Conservation (phyloP, 2,113 vertebrate species). For the Sula dactylatra region DNA sequence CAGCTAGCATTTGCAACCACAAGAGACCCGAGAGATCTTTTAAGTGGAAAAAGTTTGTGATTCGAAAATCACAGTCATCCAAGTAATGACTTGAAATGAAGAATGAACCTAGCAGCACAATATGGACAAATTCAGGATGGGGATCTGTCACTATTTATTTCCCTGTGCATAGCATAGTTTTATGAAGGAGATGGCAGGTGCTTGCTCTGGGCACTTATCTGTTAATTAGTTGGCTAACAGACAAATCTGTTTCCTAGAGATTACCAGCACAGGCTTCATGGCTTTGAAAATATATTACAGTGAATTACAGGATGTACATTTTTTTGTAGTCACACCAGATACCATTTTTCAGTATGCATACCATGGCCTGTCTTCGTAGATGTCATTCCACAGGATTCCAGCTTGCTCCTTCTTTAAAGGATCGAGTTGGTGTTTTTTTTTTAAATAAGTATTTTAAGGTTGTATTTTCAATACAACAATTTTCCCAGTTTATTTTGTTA, state of each 20-base stretch:
- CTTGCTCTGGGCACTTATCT: constrained; percentile 6
- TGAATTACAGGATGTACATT: neutral
- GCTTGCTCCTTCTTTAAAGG: neutral
- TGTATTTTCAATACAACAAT: neutral
- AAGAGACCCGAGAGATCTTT: neutral
- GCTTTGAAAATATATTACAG: constrained; percentile 13
- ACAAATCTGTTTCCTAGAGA: constrained; percentile 15
- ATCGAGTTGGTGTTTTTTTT: neutral
- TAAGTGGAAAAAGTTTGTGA: neutral
- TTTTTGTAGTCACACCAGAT: neutral
- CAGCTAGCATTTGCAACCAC: neutral
- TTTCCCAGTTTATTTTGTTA: neutral
- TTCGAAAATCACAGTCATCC: neutral
- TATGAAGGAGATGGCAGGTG: constrained; percentile 25
- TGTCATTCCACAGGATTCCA: neutral
- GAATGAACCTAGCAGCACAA: neutral
- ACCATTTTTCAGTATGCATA: neutral
- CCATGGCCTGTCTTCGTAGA: neutral
- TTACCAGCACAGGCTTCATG: neutral
- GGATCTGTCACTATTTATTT: neutral
- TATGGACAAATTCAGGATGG: neutral
- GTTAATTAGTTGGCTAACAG: constrained; percentile 37
- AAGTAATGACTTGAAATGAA: neutral
- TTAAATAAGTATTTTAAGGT: neutral
- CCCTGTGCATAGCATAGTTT: neutral